phyloP scores from a whole-genome alignment of 2,888 invertebrate species.

The Scaptomyza parva region DNA sequence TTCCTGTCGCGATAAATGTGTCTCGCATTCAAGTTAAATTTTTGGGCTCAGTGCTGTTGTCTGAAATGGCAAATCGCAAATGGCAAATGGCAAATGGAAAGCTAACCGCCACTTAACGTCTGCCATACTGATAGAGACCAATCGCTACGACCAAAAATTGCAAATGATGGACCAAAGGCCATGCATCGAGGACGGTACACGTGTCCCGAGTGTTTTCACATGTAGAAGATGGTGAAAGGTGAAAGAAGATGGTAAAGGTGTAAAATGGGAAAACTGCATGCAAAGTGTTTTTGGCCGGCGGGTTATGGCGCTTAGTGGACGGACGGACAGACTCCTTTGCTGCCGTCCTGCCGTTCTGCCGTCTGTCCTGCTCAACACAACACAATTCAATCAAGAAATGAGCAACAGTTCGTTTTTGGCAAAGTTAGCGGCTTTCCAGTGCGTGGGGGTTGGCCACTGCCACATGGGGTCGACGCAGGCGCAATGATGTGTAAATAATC shows the following conservation, averaged over 20 bases:
- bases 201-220: constrained; percentile 53
- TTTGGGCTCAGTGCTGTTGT: constrained; percentile 25
- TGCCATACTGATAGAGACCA: background rate
- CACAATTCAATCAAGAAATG: constrained; percentile 25
- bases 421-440: constrained; percentile 55
- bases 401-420: constrained; percentile 75
- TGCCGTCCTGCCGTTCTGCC: background rate
- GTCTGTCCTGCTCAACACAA: no score
- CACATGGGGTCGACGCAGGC: constrained; percentile 46
- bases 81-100: constrained; percentile 19
- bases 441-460: constrained; percentile 4
- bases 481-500: constrained; percentile 32
- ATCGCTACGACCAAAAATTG: constrained; percentile 25
- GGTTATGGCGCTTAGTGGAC: constrained; percentile 12
- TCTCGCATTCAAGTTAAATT: constrained; percentile 9
- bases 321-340: no score
- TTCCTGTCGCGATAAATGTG: constrained; percentile 56
- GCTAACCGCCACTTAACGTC: constrained; percentile 25
- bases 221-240: no score
- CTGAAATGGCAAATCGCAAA: constrained; percentile 20
- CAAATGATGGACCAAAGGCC: constrained; percentile 44
- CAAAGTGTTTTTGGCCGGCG: constrained; percentile 47
- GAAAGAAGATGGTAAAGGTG: constrained; percentile 41
- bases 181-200: constrained; percentile 1
- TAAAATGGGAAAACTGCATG: constrained; percentile 55